These are phyloP conservation scores for Caenorhabditis sp. DNA, from an alignment of 2,888 invertebrate species.

Conservation along the genomic window DNA sequence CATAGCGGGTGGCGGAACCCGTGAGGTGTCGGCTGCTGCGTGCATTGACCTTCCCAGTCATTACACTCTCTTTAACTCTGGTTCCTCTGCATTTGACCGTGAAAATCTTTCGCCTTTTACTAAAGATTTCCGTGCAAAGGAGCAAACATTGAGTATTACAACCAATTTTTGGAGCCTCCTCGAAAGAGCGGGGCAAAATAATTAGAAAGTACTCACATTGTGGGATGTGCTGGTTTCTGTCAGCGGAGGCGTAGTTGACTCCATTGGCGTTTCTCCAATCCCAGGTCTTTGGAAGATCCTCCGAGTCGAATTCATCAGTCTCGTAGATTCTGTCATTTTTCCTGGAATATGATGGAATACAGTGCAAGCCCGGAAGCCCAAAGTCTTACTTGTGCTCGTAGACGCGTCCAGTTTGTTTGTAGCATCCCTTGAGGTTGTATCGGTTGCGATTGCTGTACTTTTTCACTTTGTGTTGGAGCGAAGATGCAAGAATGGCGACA, in stretches of 20 bases:
- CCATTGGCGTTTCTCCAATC: constrained; percentile 81
- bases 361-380: too few relatives aligned
- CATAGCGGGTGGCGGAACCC: constrained; percentile 31
- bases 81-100: constrained; percentile 67
- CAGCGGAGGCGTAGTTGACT: constrained; percentile 80
- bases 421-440: constrained; percentile 73
- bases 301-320: constrained; percentile 64
- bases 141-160: constrained; percentile 45
- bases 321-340: constrained; percentile 72
- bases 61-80: constrained; percentile 36
- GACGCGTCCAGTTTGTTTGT: constrained; percentile 64
- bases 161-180: constrained; percentile 53
- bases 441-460: constrained; percentile 43
- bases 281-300: constrained; percentile 79
- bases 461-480: constrained; percentile 23
- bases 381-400: constrained; percentile 67
- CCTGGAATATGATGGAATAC: constrained; percentile 57
- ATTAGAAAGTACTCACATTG: constrained; percentile 65
- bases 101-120: constrained; percentile 77
- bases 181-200: constrained; percentile 41
- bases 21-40: constrained; percentile 36
- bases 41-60: neutral
- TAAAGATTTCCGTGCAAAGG: constrained; percentile 75
- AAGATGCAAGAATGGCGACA: constrained; percentile 24
- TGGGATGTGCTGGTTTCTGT: constrained; percentile 81